Percentiles rank a stretch among this genome's conserved stretches.
phyloP scores from a whole-genome alignment of 2,797 vertebrate species.

The Brachymystax lenok region DNA sequence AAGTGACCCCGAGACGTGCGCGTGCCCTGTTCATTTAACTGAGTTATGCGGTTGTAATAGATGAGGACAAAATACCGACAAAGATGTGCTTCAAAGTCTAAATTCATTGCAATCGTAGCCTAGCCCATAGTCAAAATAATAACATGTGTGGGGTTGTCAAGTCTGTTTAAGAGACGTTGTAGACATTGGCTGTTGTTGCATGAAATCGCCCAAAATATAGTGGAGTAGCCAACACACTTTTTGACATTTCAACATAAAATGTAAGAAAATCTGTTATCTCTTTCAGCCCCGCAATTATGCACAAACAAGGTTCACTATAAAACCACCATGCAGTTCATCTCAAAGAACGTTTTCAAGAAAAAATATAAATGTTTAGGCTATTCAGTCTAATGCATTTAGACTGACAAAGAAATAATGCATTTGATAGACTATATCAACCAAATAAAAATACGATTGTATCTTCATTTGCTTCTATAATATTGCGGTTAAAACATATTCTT shows the following conservation, averaged over 20 bases:
- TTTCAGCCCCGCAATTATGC: neutral
- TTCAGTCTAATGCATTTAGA: conserved; percentile 7
- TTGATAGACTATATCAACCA: conserved; percentile 41
- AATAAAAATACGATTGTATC: conserved; percentile 52
- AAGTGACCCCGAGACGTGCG: conserved; percentile 18
- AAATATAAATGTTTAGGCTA: neutral
- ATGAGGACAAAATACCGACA: neutral
- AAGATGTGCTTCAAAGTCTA: neutral
- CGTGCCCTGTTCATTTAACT: neutral
- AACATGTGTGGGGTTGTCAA: neutral
- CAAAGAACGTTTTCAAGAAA: neutral
- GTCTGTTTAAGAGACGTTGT: neutral
- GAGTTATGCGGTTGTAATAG: neutral
- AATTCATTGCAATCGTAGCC: neutral
- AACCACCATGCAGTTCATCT: neutral
- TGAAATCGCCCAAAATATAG: neutral
- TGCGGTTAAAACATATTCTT: conserved; percentile 22
- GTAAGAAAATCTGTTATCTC: conserved; percentile 40
- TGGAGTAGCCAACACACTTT: no score
- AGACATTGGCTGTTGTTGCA: no score
- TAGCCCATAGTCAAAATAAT: neutral
- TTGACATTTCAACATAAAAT: conserved; percentile 39
- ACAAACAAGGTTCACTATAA: neutral
- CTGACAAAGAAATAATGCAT: conserved; percentile 27
- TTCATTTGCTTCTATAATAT: conserved; percentile 32